Conservation (phyloP, 2,888 invertebrate species). For the Lacanobia oleracea region DNA sequence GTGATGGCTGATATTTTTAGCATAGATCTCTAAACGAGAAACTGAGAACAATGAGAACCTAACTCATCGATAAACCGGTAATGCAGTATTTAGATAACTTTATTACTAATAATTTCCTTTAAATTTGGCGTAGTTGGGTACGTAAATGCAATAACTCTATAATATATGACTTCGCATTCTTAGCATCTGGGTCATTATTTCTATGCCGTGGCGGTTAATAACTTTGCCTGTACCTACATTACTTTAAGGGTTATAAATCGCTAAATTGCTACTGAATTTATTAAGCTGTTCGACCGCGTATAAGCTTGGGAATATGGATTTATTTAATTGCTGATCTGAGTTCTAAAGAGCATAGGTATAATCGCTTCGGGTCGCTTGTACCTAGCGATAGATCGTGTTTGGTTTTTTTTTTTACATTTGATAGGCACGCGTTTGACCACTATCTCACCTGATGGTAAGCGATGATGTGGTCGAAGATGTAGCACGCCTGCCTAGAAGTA, state of each 20-base stretch:
- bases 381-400: constrained; percentile 13
- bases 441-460: too few species aligned
- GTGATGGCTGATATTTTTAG: constrained; percentile 32
- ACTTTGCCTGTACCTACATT: constrained; percentile 46
- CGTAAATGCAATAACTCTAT: constrained; percentile 34
- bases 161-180: constrained; percentile 52
- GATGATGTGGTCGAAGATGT: too few species aligned
- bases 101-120: constrained; percentile 28
- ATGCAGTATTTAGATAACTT: constrained; percentile 16
- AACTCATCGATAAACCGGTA: constrained; percentile 12
- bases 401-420: too few species aligned
- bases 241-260: constrained; percentile 54
- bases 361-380: constrained; percentile 21
- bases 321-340: constrained; percentile 53
- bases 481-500: too few species aligned
- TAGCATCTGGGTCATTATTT: constrained; percentile 54
- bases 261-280: constrained; percentile 61
- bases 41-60: constrained; percentile 11
- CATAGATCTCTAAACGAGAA: neutral
- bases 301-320: constrained; percentile 50
- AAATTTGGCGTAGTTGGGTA: constrained; percentile 17
- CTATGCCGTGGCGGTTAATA: constrained; percentile 44
- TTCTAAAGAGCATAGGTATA: constrained; percentile 22
- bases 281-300: constrained; percentile 44
- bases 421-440: too few species aligned